Percentiles rank a stretch among this genome's conserved stretches.
Evolutionary conservation across 2,797 vertebrate genomes (phyloP).

Genomic region (Oryzias dopingdopingensis): DNA sequence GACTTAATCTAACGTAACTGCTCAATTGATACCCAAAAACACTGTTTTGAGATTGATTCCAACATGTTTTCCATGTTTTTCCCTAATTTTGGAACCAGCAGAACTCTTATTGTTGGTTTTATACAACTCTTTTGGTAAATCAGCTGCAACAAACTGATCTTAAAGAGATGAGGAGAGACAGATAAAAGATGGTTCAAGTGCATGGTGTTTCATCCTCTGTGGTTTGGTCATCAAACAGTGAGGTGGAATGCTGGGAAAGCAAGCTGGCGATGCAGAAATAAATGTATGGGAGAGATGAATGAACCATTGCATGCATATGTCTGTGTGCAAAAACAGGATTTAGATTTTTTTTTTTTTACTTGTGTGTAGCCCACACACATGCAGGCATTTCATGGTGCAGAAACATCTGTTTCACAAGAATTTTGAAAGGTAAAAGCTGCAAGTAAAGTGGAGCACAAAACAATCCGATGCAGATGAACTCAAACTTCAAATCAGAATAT

Average conservation of each 20-base stretch:
- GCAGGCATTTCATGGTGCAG: neutral
- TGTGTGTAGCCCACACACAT: neutral
- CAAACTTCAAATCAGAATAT: too few relatives aligned
- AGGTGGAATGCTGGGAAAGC: slow-evolving; percentile 1
- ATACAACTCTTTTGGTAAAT: slow-evolving; percentile 32
- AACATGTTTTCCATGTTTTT: neutral
- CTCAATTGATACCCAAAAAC: neutral
- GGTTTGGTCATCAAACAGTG: slow-evolving; percentile 43
- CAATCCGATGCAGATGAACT: too few relatives aligned
- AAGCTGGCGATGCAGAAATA: slow-evolving; percentile 3
- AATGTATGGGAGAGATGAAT: slow-evolving; percentile 4
- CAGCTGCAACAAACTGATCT: slow-evolving; percentile 8
- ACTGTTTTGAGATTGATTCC: neutral
- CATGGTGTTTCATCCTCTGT: slow-evolving; percentile 15
- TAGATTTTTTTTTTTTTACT: slow-evolving; percentile 5
- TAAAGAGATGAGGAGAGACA: slow-evolving; percentile 11
- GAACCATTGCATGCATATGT: slow-evolving; percentile 27
- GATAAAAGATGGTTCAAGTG: neutral
- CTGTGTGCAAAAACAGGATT: slow-evolving; percentile 12
- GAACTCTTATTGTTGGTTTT: slow-evolving; percentile 16
- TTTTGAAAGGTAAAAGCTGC: too few relatives aligned
- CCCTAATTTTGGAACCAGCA: neutral
- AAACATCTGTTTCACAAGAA: slow-evolving; percentile 30
- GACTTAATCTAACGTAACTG: too few relatives aligned
- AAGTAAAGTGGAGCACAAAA: too few relatives aligned